Base-by-base conservation (phyloP, 92 coral and sea anemone species). In the Phenganax stokvisi region DNA sequence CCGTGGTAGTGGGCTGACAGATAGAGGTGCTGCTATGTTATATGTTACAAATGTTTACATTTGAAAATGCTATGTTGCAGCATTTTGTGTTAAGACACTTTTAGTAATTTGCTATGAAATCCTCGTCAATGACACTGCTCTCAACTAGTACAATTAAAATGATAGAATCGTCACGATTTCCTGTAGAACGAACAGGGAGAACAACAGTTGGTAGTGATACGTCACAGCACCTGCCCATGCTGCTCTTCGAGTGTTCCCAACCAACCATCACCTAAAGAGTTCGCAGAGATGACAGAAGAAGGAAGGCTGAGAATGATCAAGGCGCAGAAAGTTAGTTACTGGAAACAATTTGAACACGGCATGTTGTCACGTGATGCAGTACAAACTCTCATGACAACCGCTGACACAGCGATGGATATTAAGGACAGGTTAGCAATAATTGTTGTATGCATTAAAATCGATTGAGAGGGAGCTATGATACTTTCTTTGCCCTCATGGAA, bases 261-360 rank as follows among this genome's bases (percentile, higher is more conserved):
- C 82, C 97, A 94, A 51, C 98, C 97, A 20, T 92, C 98, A 17
- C 88, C 98, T 54, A 92, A 94, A 83, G 98, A 94, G 81, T 94
- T 94, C 28, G 89, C 92, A 7, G 98, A 94, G 72, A 94, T 94
- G 98, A 88, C 98, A 7, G 91, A 94, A 47, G 98, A 94, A 53
- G 98, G 98, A 61, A 90, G 98, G 55, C 81, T 92, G 31, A 92
- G 98, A 7, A 86, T 94, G 89, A 92, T 94, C 84, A 94, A 94
- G 76, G 98, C 98, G 3, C 91, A 92, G 71, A 92, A 94, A 58
- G 97, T 94, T 84, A 94, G 98, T 81, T 94, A 92, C 83, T 94
- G 97, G 97, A 94, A 94, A 81, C 98, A 94, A 86, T 94, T 94
- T 85, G 98, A 94, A 56, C 98, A 94, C 44, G 98, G 98, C 9